These are phyloP conservation scores for Stenopsyche tienmushanensis DNA, from an alignment of 1,140 invertebrate genomes.

Conservation along the genomic window DNA sequence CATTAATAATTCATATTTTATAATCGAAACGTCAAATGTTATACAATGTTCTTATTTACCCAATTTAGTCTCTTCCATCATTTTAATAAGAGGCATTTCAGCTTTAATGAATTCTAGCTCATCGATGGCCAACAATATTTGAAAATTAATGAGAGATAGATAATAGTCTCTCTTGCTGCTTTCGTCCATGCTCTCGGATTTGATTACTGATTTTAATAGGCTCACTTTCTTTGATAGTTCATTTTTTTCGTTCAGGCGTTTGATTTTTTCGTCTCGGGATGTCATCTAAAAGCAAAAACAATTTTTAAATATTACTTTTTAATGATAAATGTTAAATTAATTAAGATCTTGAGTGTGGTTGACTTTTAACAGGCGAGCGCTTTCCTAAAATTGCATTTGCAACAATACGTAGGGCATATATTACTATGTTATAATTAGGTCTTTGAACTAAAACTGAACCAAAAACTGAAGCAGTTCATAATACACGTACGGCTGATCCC, in stretches of 20 bases:
- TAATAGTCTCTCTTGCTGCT: conserved; percentile 83
- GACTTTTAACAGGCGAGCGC: too few relatives aligned
- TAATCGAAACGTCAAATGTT: not conserved
- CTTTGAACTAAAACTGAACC: too few relatives aligned
- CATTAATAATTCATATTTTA: not conserved
- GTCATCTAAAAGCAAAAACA: conserved; percentile 49
- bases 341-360: too few relatives aligned
- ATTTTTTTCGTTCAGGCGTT: conserved; percentile 77
- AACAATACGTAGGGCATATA: too few relatives aligned
- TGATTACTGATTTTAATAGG: conserved; percentile 63
- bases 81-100: conserved; percentile 73
- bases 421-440: too few relatives aligned
- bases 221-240: conserved; percentile 71
- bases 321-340: too few relatives aligned
- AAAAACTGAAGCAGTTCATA: too few relatives aligned
- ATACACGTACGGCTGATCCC: too few relatives aligned
- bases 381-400: too few relatives aligned
- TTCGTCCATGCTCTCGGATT: conserved; percentile 71
- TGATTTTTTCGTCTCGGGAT: conserved; percentile 64
- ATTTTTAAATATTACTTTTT: too few relatives aligned
- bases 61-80: conserved; percentile 62
- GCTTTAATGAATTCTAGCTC: conserved; percentile 72
- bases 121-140: conserved; percentile 72
- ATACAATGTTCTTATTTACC: too few relatives aligned
- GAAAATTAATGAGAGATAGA: conserved; percentile 73